These are phyloP conservation scores for Campopleginae sp. DNA, from an alignment of 2,888 invertebrate genomes.

Conservation along the genomic window DNA sequence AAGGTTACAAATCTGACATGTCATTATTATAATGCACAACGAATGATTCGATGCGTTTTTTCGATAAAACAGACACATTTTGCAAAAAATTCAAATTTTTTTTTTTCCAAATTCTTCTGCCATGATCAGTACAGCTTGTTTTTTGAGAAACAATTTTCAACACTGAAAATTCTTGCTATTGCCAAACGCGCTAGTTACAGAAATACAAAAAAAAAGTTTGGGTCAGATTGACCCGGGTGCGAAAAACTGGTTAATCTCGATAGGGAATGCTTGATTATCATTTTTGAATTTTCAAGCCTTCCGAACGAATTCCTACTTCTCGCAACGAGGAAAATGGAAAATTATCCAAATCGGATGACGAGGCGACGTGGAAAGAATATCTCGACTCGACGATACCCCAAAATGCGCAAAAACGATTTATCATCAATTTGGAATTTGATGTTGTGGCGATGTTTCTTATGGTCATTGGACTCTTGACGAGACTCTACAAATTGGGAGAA, in stretches of 20 bases:
- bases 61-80: not conserved
- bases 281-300: not conserved
- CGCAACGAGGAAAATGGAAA: conserved; percentile 12
- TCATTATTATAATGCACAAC: not conserved
- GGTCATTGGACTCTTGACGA: conserved; percentile 89
- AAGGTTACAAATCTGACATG: not conserved
- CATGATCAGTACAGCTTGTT: not conserved
- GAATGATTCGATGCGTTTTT: not conserved
- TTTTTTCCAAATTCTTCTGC: not conserved
- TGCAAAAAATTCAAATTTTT: not conserved
- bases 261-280: not conserved
- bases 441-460: conserved; percentile 90
- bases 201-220: not conserved
- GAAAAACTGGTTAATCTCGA: not conserved
- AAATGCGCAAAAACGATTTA: conserved; percentile 77
- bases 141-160: not conserved
- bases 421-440: conserved; percentile 90
- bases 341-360: conserved; percentile 3
- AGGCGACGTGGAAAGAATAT: conserved; percentile 32
- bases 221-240: not conserved
- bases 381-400: conserved; percentile 44
- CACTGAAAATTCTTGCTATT: not conserved
- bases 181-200: not conserved
- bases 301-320: conserved; percentile 13
- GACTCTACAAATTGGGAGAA: conserved; percentile 93